Percentiles rank a stretch among this genome's conserved stretches.
Evolutionary conservation across 2,113 vertebrate species (phyloP).

Genomic region (Microtus richardsoni): DNA sequence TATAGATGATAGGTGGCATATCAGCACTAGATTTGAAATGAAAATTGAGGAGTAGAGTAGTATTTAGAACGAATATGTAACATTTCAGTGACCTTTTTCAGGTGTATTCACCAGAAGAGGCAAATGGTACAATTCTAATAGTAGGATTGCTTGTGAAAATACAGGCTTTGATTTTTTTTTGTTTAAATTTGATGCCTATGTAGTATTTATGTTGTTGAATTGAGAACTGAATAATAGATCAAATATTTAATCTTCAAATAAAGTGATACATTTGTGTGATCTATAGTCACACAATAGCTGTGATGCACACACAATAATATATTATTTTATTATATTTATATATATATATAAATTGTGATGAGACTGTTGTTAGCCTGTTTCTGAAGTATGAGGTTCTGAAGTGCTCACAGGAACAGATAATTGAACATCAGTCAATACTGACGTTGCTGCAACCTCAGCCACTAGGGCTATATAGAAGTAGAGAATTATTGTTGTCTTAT

Average conservation of each 20-base stretch:
- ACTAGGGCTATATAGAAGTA: not conserved
- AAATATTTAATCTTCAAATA: slow-evolving; percentile 47
- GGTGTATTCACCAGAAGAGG: slow-evolving; percentile 55
- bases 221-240: slow-evolving; percentile 43
- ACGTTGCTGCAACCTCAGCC: not conserved
- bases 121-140: slow-evolving; percentile 66
- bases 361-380: not conserved
- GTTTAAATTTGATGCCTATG: slow-evolving; percentile 23
- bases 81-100: slow-evolving; percentile 69
- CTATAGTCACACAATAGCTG: not conserved
- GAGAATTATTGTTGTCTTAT: not conserved
- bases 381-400: not conserved
- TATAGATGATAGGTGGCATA: slow-evolving; percentile 66
- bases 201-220: slow-evolving; percentile 56
- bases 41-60: slow-evolving; percentile 60
- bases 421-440: not conserved
- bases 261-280: not conserved
- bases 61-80: slow-evolving; percentile 71
- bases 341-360: not conserved
- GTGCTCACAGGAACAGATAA: not conserved
- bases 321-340: not conserved
- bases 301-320: not conserved
- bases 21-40: slow-evolving; percentile 50
- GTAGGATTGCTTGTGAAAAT: slow-evolving; percentile 54
- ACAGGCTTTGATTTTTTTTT: slow-evolving; percentile 20